Base-by-base conservation (phyloP, 2,113 vertebrate species). In the Bettongia penicillata region DNA sequence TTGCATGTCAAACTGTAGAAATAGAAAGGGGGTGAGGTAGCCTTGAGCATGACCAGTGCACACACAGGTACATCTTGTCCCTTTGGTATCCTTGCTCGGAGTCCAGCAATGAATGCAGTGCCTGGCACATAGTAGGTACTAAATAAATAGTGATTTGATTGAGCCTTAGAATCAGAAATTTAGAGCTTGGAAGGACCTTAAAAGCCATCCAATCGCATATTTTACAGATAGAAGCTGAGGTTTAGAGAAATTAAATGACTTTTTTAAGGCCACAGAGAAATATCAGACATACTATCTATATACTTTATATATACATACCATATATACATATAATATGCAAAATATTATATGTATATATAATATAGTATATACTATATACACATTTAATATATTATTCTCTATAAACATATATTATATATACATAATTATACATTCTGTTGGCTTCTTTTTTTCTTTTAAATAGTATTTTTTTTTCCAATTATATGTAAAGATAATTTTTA, bases 1-100 rank as follows among this genome's bases (percentile, higher is more conserved):
- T 97, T 99, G 99, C 99, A 99, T 99, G 98, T 99, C 99, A 0
- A 99, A 99, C 99, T 99, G 99, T 95, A 98, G 97, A 96, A 93
- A 98, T 1, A 98, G 51, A 94, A 52, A 94, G 19, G 43, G 25
- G 31, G 9, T 0, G 2, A 77, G 94, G 94, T 14, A 93, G 53
- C 22, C 0, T n/a, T 8, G 49, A 90, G 51, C 3, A 49, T 6
- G 10, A 84, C 68, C 0, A 23, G 0, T 7, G 12, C 16, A 43
- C 1, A 16, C 26, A 77, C 1, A 28, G 11, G 16, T 43, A 43
- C 68, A 22, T 43, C n/a, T 22, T 84, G 68, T 84, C 68, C 37
- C 68, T 77, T 43, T 7, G 37, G 7, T 1, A 22, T 43, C 68
- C 68, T 23, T 43, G 7, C 19, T 43, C 68, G 23, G 7, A 28